Evolutionary conservation across 2,113 vertebrate species (phyloP), one percentile per base, ranked within the genome.

Genomic region (Epinephelus cyanopodus): DNA sequence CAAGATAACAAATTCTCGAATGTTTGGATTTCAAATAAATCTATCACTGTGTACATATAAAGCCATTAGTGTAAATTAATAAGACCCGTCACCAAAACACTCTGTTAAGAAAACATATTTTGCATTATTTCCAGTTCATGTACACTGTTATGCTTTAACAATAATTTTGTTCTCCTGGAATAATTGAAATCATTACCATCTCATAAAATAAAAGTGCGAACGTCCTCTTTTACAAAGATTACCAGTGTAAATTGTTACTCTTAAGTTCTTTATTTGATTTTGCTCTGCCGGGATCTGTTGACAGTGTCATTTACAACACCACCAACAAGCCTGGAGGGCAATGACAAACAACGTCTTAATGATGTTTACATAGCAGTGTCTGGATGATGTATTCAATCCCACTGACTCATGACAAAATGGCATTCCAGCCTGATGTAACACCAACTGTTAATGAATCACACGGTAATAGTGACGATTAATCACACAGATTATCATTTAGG

Each of bases 321-420:
- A 7, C 57, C 70, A 84, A 90, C 70, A 29, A 81, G 84, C 79
- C 82, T 62, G 47, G 47, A 83, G 86, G 81, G 60, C 60, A 48
- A 70, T 77, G 89, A 90, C 86, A 90, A 89, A 89, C 87, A 87
- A 47, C 74, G 63, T 71, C 67, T 82, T 87, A 91, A 92, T 84
- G 86, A 91, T 89, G 90, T 91, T 92, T 91, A 90, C 86, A 78
- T 54, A 72, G 88, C 67, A 37, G 62, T 60, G 82, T 83, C 76
- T 80, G 67, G 57, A 88, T 87, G 87, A 90, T 88, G 77, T 56
- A 92, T 92, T 85, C 85, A 84, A 39, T 85, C 84, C 56, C 78
- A 83, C 82, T 84, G 84, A 91, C 74, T 93, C 86, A 83, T 83
- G 82, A 88, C 75, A 86, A 88, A 90, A 91, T 79, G 66, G 29